Evolutionary conservation across 2,113 vertebrate species (phyloP), one percentile per base, ranked within the genome.

Genomic region (Oreotrochilus melanogaster): DNA sequence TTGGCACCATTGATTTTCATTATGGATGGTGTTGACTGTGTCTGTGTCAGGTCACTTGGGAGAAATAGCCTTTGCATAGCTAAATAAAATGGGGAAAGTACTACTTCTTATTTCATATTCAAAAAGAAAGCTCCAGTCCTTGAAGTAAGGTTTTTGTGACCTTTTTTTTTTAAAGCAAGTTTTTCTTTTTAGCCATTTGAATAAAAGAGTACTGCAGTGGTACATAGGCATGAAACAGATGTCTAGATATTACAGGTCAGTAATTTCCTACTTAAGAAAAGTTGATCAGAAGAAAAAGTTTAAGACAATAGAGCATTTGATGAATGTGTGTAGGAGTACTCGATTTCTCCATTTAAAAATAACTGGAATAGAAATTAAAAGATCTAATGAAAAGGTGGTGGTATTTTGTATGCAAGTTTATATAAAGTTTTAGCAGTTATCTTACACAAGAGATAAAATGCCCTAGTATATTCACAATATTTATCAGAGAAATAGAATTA

Each of bases 1-100:
- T 98, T 97, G 95, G 93, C 97, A 95, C 70, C 96, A 99, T 98
- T 98, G 98, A 99, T 99, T 99, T 98, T 98, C 98, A 98, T 98
- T 98, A 98, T 98, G 95, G 98, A 98, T 98, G 97, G 96, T 97
- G 97, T 97, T 97, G 97, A 95, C 75, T 95, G 91, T 96, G 96
- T 96, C 96, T 96, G 88, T 98, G 97, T 98, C 98, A 98, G 98
- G 98, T 98, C 98, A 98, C 88, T 53, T 71, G 97, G 97, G 97
- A 97, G 81, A 96, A 71, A 96, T 95, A 96, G 97, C 92, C 98
- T 98, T 97, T 97, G 98, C 97, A 98, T 98, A 96, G 84, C 95
- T 98, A 98, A 98, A 98, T 97, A 97, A 98, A 98, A 98, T 86
- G 81, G 22, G 42, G 62, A 93, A 95, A 92, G 72, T 88, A 94